Conservation (phyloP, 2,888 invertebrate genomes). For the Acanthosepion lycidas region DNA sequence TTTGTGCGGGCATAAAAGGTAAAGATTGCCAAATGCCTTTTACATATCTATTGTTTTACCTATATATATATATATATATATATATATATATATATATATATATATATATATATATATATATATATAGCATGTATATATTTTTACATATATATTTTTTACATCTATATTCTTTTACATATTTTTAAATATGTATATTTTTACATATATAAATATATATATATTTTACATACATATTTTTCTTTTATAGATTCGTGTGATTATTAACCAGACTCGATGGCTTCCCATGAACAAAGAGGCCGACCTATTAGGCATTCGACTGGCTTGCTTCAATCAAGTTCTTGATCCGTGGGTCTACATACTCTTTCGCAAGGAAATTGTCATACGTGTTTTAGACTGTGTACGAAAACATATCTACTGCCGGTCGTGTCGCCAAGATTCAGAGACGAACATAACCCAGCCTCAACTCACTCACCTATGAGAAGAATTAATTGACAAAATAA, state of each 20-base stretch:
- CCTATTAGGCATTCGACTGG: slow-evolving; percentile 64
- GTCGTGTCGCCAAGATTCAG: neutral
- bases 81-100: no score
- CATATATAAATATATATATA: neutral
- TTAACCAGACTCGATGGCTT: slow-evolving; percentile 55
- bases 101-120: no score
- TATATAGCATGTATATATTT: neutral
- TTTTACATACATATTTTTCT: neutral
- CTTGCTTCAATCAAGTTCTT: slow-evolving; percentile 68
- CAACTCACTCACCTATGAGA: neutral
- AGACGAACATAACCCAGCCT: neutral
- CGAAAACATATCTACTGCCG: neutral
- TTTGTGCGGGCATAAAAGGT: no score
- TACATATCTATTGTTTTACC: neutral
- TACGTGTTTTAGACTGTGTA: slow-evolving; percentile 50
- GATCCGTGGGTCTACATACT: slow-evolving; percentile 71
- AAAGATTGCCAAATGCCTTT: no score
- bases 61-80: no score
- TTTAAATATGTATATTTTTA: neutral
- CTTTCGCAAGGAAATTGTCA: slow-evolving; percentile 58
- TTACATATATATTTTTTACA: neutral
- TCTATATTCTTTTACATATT: neutral
- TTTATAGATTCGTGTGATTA: slow-evolving; percentile 58
- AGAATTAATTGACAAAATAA: neutral
- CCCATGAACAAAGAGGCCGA: slow-evolving; percentile 56